A percentile compares a stretch with the other conserved stretches of the same genome.
phyloP scores from a whole-genome alignment of 1,140 invertebrate genomes.

The Phortica variegata region DNA sequence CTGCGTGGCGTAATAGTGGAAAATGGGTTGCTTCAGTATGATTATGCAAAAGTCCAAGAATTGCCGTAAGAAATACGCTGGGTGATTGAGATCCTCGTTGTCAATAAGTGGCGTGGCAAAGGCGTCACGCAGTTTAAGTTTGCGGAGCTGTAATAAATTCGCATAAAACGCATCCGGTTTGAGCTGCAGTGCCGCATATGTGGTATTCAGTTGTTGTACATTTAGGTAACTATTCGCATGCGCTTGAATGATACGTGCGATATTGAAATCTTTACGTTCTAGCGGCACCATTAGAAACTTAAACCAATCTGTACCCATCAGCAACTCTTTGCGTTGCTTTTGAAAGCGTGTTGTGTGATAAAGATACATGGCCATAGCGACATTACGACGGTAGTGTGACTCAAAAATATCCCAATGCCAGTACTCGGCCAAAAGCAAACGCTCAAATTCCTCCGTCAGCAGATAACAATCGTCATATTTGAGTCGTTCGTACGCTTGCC shows the following conservation, averaged over 20 bases:
- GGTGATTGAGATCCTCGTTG: slow-evolving; percentile 37
- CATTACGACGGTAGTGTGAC: slow-evolving; percentile 23
- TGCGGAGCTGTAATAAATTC: slow-evolving; percentile 32
- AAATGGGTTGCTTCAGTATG: slow-evolving; percentile 32
- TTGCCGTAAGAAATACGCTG: slow-evolving; percentile 40
- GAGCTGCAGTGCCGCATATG: slow-evolving; percentile 16
- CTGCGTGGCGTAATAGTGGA: slow-evolving; percentile 50
- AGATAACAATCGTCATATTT: slow-evolving; percentile 32
- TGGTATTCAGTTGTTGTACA: slow-evolving; percentile 18
- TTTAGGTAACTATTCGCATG: slow-evolving; percentile 37
- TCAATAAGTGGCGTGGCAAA: slow-evolving; percentile 30
- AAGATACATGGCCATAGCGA: slow-evolving; percentile 42
- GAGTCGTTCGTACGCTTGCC: slow-evolving; percentile 30
- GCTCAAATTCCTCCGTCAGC: slow-evolving; percentile 37
- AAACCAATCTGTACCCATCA: slow-evolving; percentile 34
- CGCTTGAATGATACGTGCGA: slow-evolving; percentile 28
- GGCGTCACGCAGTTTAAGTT: slow-evolving; percentile 20
- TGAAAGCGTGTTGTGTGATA: slow-evolving; percentile 47
- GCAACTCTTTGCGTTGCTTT: slow-evolving; percentile 17
- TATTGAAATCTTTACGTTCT: slow-evolving; percentile 39
- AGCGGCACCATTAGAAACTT: slow-evolving; percentile 24
- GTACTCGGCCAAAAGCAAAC: slow-evolving; percentile 36
- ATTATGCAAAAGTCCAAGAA: slow-evolving; percentile 43
- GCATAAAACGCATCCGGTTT: slow-evolving; percentile 19
- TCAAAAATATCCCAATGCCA: slow-evolving; percentile 44